Percentiles rank a stretch among this genome's conserved stretches.
These are phyloP conservation scores for Drosophila parabipectinata DNA, from an alignment of 1,140 invertebrate species.

Conservation along the genomic window DNA sequence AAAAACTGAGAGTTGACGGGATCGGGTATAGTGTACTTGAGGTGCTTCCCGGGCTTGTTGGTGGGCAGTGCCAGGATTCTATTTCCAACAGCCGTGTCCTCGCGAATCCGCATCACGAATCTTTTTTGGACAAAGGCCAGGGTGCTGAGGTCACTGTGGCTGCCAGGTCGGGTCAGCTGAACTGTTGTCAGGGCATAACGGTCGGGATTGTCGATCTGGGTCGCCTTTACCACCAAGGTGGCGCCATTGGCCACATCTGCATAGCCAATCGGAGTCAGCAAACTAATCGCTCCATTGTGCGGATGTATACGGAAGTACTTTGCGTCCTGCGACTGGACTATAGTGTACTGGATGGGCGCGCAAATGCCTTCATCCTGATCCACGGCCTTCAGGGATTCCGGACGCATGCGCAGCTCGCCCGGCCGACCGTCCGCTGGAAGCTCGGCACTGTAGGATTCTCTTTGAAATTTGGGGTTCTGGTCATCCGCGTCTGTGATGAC, in stretches of 20 bases:
- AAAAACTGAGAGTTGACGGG: slow-evolving; percentile 84
- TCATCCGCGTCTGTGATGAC: slow-evolving; percentile 95
- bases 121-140: slow-evolving; percentile 89
- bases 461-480: slow-evolving; percentile 93
- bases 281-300: slow-evolving; percentile 87
- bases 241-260: slow-evolving; percentile 87
- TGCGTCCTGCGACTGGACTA: slow-evolving; percentile 84
- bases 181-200: slow-evolving; percentile 93
- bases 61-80: slow-evolving; percentile 88
- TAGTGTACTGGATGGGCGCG: slow-evolving; percentile 88
- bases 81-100: slow-evolving; percentile 90
- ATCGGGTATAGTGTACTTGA: slow-evolving; percentile 79
- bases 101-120: slow-evolving; percentile 89
- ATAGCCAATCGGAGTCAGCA: slow-evolving; percentile 86
- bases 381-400: slow-evolving; percentile 87
- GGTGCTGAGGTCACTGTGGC: slow-evolving; percentile 84
- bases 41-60: slow-evolving; percentile 86
- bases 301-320: slow-evolving; percentile 85
- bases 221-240: slow-evolving; percentile 91
- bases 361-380: slow-evolving; percentile 90
- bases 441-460: slow-evolving; percentile 90
- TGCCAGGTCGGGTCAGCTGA: slow-evolving; percentile 85
- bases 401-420: slow-evolving; percentile 85
- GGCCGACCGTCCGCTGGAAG: slow-evolving; percentile 85
- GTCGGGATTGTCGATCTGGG: slow-evolving; percentile 94